Evolutionary conservation across 2,113 vertebrate species (phyloP), one percentile per base, ranked within the genome.

Genomic region (Eptesicus fuscus): DNA sequence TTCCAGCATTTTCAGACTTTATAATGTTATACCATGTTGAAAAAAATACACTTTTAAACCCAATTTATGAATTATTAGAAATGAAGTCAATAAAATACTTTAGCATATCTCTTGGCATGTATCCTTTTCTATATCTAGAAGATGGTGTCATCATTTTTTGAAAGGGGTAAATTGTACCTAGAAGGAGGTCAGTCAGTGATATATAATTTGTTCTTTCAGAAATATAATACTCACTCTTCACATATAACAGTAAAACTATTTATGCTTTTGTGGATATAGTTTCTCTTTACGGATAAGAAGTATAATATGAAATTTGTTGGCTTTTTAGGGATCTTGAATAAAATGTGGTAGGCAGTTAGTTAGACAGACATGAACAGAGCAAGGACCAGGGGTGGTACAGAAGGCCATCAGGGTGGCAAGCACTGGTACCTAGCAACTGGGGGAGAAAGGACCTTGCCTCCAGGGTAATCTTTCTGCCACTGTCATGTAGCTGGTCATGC

Each of bases 21-120:
- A 56, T 83, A 47, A 89, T 89, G 23, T 59, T 71, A 37, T 78
- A 17, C 11, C 4, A 42, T 51, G 12, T 30, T 70, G 32, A 40
- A 42, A 95, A 92, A 92, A 89, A 86, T 76, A 83, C 4, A 56
- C 17, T 93, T 96, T 80, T n/a, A 51, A 87, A 90, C 78, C 3
- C n/a, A 92, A 53, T 59, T 79, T 88, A 84, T 71, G 86, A 94
- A 18, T 92, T 83, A 80, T 63, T 93, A 20, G 20, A 91, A 88
- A 70, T 73, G 3, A 93, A 93, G 32, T 86, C 49, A 92, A 70
- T 37, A 4, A 51, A 35, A 87, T 80, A 78, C 2, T n/a, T 86
- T 35, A 91, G 11, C n/a, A 77, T 32, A 8, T 32, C 47, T 94
- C 47, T 87, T 71, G 20, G 12, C 20, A 56, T 95, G 84, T 84